Base-by-base conservation (phyloP, 2,113 vertebrate genomes). In the Otis tarda region DNA sequence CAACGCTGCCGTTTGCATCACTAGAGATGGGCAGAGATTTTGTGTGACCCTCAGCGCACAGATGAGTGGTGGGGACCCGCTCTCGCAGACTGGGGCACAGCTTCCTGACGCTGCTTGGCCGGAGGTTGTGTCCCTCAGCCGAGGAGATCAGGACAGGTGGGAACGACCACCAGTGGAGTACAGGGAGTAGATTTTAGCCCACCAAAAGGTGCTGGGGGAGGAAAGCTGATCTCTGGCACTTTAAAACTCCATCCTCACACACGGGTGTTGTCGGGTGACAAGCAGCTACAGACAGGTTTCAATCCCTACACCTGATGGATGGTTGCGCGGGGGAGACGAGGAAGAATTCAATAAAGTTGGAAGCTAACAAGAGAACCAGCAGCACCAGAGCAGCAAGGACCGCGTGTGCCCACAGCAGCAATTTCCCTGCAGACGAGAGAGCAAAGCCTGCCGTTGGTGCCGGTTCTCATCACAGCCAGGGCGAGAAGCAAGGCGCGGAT, bases 41-140 rank as follows among this genome's bases (percentile, higher is more conserved):
- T 17, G 57, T 3, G 4, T 3, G 43, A 20, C 71, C 52, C 20
- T 25, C 59, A 31, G 69, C 30, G 14, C 39, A 2, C 10, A 24
- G 50, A 33, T 2, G 37, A 11, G 18, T 0, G 19, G 10, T 6
- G 2, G 2, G 56, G 14, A 41, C 8, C 59, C 9, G 10, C 19
- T 64, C 33, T 37, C 49, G 8, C 70, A 23, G 41, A 37, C 61
- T 2, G 1, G 16, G 77, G 20, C 10, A 4, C 7, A 4, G 10
- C 9, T 50, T 15, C 83, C 69, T 23, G 28, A 15, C 0, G 0
- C 68, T 21, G 57, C 69, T 23, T 6, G 52, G 47, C 43, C 1
- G 71, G 13, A 53, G 53, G n/a, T 55, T 19, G 31, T 37, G 60
- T 28, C 35, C 37, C 30, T 25, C 27, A 71, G 71, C 28, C 55